Base-by-base conservation (phyloP, 2,797 vertebrate genomes). In the Takifugu rubripes region DNA sequence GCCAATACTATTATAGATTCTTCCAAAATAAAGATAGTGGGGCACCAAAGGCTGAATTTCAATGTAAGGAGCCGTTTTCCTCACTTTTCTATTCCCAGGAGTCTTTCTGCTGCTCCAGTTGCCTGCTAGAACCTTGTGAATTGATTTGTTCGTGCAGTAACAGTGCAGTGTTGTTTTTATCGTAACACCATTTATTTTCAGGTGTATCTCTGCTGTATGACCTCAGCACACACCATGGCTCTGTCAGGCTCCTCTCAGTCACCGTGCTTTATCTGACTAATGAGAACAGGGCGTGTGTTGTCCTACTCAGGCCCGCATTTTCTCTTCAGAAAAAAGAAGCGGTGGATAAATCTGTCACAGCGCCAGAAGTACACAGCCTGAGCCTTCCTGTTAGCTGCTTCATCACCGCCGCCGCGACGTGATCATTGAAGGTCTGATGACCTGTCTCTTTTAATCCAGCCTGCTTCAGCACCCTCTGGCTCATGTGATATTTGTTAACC, bases 381-480 rank as follows among this genome's bases (percentile, higher is more conserved):
- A 63, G 50, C 16, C 1, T 72, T 66, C 64, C 59, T 58, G 66
- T 78, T 69, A 56, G 56, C 59, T n/a, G 64, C 70, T 74, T 69
- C 56, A 64, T 71, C 57, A 46, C 55, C 14, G 26, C 52, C 15
- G 61, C 62, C 12, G 49, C 56, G 65, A 25, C 58, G 52, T n/a
- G 31, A 70, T 66, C 57, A 40, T 67, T 66, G 60, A 70, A 62
- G 70, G 62, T 74, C 57, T 77, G 79, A 79, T 74, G 65, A 70
- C 74, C 64, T 74, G 78, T 78, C 74, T 80, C 70, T 66, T 84
- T 70, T 63, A 72, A 77, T 81, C 54, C 59, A 72, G 33, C 58
- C 25, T 47, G 52, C 48, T 43, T 56, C 52, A 64, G 24, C 14
- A 68, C 17, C 66, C 55, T 31, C 25, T 16, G 25, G 48, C 59